A percentile compares a stretch with the other conserved stretches of the same genome.
Conservation (phyloP, 2,888 invertebrate species). For the Norana najaformis region DNA sequence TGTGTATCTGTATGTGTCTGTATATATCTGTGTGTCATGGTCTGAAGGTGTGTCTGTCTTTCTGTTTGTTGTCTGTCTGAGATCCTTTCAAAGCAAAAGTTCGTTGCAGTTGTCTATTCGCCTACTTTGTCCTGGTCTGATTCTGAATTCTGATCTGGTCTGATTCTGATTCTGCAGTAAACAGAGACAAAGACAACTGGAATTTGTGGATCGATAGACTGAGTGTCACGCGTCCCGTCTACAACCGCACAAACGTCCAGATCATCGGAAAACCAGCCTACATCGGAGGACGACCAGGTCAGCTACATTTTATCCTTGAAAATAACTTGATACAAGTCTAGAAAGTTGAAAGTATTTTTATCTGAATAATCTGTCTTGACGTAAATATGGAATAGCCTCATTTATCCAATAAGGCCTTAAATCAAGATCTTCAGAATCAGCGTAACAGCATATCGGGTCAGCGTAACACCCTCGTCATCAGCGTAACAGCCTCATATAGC, state of each 20-base stretch:
- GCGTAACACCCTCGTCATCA: too few relatives aligned
- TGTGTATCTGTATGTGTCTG: not conserved
- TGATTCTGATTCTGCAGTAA: not conserved
- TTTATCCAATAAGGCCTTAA: too few relatives aligned
- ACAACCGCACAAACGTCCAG: constrained; percentile 33
- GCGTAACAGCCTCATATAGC: too few relatives aligned
- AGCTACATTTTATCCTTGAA: too few relatives aligned
- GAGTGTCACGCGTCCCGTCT: constrained; percentile 27
- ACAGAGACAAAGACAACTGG: constrained; percentile 29
- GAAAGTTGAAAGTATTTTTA: too few relatives aligned
- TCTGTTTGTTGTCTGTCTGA: not conserved
- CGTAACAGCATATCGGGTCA: too few relatives aligned
- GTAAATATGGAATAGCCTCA: too few relatives aligned
- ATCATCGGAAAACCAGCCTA: constrained; percentile 38
- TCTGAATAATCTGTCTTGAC: too few relatives aligned
- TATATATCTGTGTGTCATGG: too few relatives aligned
- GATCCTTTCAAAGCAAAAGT: not conserved
- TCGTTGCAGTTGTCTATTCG: not conserved
- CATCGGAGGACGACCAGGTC: constrained; percentile 42
- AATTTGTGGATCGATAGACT: constrained; percentile 28
- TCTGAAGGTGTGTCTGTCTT: too few relatives aligned
- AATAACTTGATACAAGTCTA: too few relatives aligned
- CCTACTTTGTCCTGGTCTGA: not conserved
- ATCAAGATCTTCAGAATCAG: too few relatives aligned
- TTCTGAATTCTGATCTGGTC: not conserved